Percentiles rank a stretch among this genome's conserved stretches.
Evolutionary conservation across 2,888 invertebrate genomes (phyloP).

Genomic region (Anagyrus pseudococci): DNA sequence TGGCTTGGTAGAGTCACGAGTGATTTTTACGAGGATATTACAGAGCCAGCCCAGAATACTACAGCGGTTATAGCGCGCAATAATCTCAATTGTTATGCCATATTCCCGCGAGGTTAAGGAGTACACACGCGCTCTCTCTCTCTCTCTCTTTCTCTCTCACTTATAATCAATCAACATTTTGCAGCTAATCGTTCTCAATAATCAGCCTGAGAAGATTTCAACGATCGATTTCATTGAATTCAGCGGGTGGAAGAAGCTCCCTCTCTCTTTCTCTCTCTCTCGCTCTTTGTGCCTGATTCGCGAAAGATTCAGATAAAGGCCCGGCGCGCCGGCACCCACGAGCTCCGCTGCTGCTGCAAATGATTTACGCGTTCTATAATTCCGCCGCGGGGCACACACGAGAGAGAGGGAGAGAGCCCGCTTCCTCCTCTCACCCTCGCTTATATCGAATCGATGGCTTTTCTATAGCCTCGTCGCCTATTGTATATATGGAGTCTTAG

Average conservation of each 20-base stretch:
- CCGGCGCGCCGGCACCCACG: constrained; percentile 4
- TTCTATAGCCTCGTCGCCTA: constrained; percentile 20
- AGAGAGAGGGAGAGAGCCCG: no score
- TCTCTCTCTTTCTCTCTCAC: no score
- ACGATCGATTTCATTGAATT: constrained; percentile 16
- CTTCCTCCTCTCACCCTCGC: neutral
- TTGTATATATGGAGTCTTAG: constrained; percentile 18
- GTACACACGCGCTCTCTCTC: no score
- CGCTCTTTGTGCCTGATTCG: neutral
- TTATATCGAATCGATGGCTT: constrained; percentile 31
- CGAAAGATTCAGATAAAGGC: constrained; percentile 29
- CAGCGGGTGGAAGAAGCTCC: neutral
- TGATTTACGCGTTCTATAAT: constrained; percentile 35
- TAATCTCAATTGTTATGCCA: no score
- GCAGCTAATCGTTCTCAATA: constrained; percentile 1
- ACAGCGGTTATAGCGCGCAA: no score
- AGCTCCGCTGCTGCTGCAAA: no score
- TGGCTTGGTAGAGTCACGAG: no score
- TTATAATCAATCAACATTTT: neutral
- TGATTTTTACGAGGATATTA: no score
- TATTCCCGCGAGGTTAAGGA: no score
- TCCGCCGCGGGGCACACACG: constrained; percentile 12
- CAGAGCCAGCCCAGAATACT: no score
- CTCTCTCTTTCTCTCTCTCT: no score
- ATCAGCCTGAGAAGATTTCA: constrained; percentile 14